These are phyloP conservation scores for Polyergus mexicanus DNA, from an alignment of 1,140 invertebrate species.

Conservation along the genomic window DNA sequence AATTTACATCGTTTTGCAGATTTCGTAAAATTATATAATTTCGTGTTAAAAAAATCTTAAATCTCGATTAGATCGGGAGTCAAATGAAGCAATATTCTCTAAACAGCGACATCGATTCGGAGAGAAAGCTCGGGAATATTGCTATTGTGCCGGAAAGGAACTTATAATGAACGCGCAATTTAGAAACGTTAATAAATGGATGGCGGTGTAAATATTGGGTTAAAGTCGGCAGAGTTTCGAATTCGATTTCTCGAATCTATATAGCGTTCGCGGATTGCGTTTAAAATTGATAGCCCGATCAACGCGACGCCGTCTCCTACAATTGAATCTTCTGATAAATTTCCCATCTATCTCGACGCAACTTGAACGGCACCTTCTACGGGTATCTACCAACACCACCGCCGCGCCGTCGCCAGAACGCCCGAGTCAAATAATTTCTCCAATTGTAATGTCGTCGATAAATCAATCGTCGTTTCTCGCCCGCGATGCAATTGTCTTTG, in stretches of 20 bases:
- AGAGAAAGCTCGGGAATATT: slow-evolving; percentile 23
- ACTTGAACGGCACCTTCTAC: slow-evolving; percentile 14
- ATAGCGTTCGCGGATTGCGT: slow-evolving; percentile 42
- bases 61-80: slow-evolving; percentile 1
- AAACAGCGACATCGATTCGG: slow-evolving; percentile 8
- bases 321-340: slow-evolving; percentile 66
- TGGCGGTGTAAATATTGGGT: slow-evolving; percentile 48
- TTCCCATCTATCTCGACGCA: slow-evolving; percentile 35
- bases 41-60: not conserved
- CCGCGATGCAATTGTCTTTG: slow-evolving; percentile 40
- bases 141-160: not conserved
- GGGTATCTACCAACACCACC: not conserved
- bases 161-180: slow-evolving; percentile 20
- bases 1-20: not conserved
- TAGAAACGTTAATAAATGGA: slow-evolving; percentile 54
- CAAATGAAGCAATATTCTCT: not conserved
- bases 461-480: slow-evolving; percentile 43
- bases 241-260: slow-evolving; percentile 45
- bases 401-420: not conserved
- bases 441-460: slow-evolving; percentile 53
- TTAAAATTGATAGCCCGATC: slow-evolving; percentile 61
- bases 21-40: not conserved
- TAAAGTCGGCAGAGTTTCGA: slow-evolving; percentile 27
- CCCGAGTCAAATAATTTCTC: slow-evolving; percentile 57
- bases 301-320: slow-evolving; percentile 40